phyloP scores from a whole-genome alignment of 2,888 invertebrate species.

The Temnothorax rugatulus region DNA sequence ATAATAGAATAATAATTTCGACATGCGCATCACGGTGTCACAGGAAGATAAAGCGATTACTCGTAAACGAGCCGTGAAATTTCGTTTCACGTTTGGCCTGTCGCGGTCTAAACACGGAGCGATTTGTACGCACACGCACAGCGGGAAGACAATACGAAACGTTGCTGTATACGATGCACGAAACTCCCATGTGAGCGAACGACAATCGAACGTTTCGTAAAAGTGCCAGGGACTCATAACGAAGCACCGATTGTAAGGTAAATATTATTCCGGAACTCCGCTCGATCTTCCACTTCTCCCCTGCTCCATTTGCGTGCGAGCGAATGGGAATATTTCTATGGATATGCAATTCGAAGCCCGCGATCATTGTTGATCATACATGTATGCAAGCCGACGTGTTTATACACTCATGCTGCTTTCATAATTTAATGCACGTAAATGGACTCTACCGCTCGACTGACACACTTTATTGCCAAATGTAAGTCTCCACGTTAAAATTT shows the following conservation, averaged over 20 bases:
- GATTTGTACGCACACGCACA: slow-evolving; percentile 12
- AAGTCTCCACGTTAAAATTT: slow-evolving; percentile 24
- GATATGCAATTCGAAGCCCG: slow-evolving; percentile 48
- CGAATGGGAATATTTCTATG: slow-evolving; percentile 48
- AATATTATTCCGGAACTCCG: slow-evolving; percentile 52
- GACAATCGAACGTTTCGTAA: slow-evolving; percentile 30
- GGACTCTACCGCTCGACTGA: slow-evolving; percentile 20
- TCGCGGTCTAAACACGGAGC: slow-evolving; percentile 30
- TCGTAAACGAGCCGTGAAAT: slow-evolving; percentile 56
- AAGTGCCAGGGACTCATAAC: slow-evolving; percentile 28
- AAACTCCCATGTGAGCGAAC: slow-evolving; percentile 6
- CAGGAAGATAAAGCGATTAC: slow-evolving; percentile 48
- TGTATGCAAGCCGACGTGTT: slow-evolving; percentile 25
- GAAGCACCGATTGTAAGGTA: slow-evolving; percentile 57
- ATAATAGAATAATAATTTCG: slow-evolving; percentile 58
- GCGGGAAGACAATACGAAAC: slow-evolving; percentile 31
- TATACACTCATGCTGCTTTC: slow-evolving; percentile 20
- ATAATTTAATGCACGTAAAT: slow-evolving; percentile 54
- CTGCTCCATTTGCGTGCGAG: slow-evolving; percentile 17
- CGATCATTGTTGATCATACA: slow-evolving; percentile 57
- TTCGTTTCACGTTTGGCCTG: slow-evolving; percentile 40
- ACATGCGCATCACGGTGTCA: slow-evolving; percentile 22
- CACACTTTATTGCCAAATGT: not conserved
- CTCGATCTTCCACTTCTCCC: slow-evolving; percentile 24
- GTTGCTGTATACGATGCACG: slow-evolving; percentile 11